phyloP scores from a whole-genome alignment of 2,888 invertebrate genomes.

The Pollenia angustigena region DNA sequence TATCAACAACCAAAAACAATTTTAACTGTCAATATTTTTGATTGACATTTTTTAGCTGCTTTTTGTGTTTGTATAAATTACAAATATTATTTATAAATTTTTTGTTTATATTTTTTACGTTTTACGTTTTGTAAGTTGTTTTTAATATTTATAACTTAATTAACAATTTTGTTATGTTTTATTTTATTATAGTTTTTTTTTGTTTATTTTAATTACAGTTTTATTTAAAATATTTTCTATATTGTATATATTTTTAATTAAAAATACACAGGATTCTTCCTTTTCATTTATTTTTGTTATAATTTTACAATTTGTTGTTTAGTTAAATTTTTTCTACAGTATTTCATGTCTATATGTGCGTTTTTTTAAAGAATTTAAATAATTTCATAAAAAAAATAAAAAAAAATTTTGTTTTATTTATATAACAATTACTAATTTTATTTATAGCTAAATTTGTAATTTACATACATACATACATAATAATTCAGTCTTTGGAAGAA shows the following conservation, averaged over 20 bases:
- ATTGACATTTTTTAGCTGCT: constrained; percentile 1
- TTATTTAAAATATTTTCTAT: constrained; percentile 11
- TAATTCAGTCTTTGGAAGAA: constrained; percentile 84
- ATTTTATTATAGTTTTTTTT: constrained; percentile 60
- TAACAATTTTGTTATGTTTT: constrained; percentile 54
- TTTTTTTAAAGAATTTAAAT: constrained; percentile 44
- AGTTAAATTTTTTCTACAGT: constrained; percentile 46
- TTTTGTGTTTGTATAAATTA: constrained; percentile 3
- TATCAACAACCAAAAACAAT: neutral
- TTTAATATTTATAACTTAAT: constrained; percentile 67
- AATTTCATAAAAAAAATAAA: constrained; percentile 29
- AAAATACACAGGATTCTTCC: constrained; percentile 22
- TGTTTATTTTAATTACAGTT: constrained; percentile 16
- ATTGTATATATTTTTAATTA: constrained; percentile 14
- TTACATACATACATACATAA: constrained; percentile 81
- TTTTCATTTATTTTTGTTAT: constrained; percentile 24
- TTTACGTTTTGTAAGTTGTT: constrained; percentile 51
- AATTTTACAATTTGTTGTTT: constrained; percentile 52
- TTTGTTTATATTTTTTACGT: constrained; percentile 59
- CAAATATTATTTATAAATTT: constrained; percentile 63
- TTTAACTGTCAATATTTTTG: neutral
- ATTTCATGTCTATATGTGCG: constrained; percentile 53
- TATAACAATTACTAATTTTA: constrained; percentile 50
- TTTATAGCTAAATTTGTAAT: constrained; percentile 70
- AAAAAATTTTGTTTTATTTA: constrained; percentile 10